phyloP scores from a whole-genome alignment of 2,888 invertebrate genomes.

The Catocala sponsa region DNA sequence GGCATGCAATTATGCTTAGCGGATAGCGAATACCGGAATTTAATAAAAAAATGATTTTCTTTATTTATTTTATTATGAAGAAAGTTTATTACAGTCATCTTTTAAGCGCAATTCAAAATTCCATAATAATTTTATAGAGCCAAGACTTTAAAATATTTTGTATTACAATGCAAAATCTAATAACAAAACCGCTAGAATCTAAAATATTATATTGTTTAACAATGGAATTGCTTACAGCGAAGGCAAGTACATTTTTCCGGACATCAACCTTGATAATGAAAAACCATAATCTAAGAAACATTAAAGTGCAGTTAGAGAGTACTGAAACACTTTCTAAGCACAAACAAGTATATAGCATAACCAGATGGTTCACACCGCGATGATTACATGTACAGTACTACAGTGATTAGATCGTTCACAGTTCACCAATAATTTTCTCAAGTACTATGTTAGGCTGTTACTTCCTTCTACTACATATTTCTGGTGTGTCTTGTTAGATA shows the following conservation, averaged over 20 bases:
- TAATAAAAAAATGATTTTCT: no score
- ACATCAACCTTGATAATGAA: slow-evolving; percentile 16
- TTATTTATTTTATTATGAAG: no score
- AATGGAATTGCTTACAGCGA: no score
- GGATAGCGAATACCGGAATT: no score
- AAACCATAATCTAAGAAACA: slow-evolving; percentile 39
- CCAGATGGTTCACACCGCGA: slow-evolving; percentile 25
- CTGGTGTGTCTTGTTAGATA: neutral
- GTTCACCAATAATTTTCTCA: slow-evolving; percentile 35
- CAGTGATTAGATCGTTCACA: slow-evolving; percentile 37
- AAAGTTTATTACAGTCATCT: no score
- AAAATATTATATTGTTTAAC: no score
- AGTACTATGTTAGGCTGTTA: slow-evolving; percentile 15
- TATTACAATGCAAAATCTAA: no score
- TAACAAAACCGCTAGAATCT: no score
- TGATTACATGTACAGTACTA: slow-evolving; percentile 24
- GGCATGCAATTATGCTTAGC: no score
- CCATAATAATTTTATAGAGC: no score
- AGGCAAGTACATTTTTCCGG: neutral
- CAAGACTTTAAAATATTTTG: no score
- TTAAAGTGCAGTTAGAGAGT: slow-evolving; percentile 60
- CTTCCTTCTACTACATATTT: slow-evolving; percentile 26
- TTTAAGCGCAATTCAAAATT: no score
- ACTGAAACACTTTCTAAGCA: slow-evolving; percentile 63
- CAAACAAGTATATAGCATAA: slow-evolving; percentile 45